Evolutionary conservation across 2,888 invertebrate species (phyloP).

Genomic region (Saturnia japonica): DNA sequence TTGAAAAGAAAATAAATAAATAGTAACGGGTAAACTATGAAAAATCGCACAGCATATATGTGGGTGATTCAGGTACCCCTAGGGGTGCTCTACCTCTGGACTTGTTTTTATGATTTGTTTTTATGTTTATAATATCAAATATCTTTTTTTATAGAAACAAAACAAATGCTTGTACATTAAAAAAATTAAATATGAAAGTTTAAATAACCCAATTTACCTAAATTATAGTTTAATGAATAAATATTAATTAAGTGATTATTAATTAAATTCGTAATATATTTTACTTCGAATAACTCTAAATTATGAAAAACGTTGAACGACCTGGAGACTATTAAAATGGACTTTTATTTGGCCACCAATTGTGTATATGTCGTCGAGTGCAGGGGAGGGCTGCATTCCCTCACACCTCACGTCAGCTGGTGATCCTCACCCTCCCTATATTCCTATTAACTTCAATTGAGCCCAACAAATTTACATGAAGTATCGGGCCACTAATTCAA

Average conservation of each 20-base stretch:
- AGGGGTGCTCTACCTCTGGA: too few relatives aligned
- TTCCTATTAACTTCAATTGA: conserved; percentile 82
- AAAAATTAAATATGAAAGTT: too few relatives aligned
- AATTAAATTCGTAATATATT: not conserved
- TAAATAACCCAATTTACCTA: too few relatives aligned
- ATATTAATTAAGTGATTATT: not conserved
- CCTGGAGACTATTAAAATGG: conserved; percentile 32
- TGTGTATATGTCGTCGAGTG: conserved; percentile 60
- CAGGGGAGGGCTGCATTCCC: conserved; percentile 75
- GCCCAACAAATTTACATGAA: conserved; percentile 80
- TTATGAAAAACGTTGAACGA: conserved; percentile 7
- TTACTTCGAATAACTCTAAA: not conserved
- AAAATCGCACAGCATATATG: too few relatives aligned
- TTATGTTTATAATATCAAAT: too few relatives aligned
- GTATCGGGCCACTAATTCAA: conserved; percentile 45
- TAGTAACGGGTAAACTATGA: too few relatives aligned
- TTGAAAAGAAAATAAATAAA: too few relatives aligned
- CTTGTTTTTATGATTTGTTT: too few relatives aligned
- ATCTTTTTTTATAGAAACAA: too few relatives aligned
- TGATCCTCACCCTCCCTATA: conserved; percentile 72
- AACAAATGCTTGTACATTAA: too few relatives aligned
- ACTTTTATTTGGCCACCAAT: conserved; percentile 70
- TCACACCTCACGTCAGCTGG: conserved; percentile 81
- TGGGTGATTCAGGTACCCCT: too few relatives aligned
- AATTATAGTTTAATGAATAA: not conserved